Evolutionary conservation across 2,797 vertebrate genomes (phyloP), one percentile per base, ranked within the genome.

Genomic region (Aphelocoma californica): DNA sequence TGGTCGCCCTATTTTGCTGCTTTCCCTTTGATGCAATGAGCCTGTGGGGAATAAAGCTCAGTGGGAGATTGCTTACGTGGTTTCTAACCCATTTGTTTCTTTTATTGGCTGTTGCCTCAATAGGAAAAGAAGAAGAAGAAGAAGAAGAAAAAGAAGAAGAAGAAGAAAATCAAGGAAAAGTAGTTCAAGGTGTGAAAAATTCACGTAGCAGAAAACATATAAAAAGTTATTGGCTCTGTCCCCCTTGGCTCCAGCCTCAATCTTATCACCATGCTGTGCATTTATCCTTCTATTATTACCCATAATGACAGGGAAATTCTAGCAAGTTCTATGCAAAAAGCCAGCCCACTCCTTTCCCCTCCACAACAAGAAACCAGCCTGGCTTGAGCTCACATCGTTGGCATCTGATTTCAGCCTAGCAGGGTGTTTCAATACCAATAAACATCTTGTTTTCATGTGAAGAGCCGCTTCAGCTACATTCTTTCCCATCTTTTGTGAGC

Each of bases 381-480:
- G 87, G 87, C 85, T 90, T 25, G 51, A 67, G 90, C 90, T 90
- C 42, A 13, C 70, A 56, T 72, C 1, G 1, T 60, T 80, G 90
- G 92, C 93, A 70, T 82, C 86, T 88, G 95, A 94, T 94, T 94
- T 84, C 90, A 95, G 93, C 83, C 83, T 93, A 77, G 86, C 93
- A 86, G 91, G 83, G 88, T 92, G 86, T 94, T 96, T 92, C 88
- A 88, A 75, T 89, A 80, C 92, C 90, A 92, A 95, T 89, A 97
- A 97, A 95, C 92, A 91, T 92, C 92, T 90, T 94, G 93, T 96
- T 96, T 96, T 94, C 96, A 70, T 73, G 91, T 57, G 58, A 91
- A 81, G 85, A 92, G 91, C 95, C 16, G 54, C 92, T 96, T 83
- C 86, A 88, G 89, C 87, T 92, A 78, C 95, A 94, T 95, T 93